Base-by-base conservation (phyloP, 2,888 invertebrate species). In the Drosophila fulvimacula region DNA sequence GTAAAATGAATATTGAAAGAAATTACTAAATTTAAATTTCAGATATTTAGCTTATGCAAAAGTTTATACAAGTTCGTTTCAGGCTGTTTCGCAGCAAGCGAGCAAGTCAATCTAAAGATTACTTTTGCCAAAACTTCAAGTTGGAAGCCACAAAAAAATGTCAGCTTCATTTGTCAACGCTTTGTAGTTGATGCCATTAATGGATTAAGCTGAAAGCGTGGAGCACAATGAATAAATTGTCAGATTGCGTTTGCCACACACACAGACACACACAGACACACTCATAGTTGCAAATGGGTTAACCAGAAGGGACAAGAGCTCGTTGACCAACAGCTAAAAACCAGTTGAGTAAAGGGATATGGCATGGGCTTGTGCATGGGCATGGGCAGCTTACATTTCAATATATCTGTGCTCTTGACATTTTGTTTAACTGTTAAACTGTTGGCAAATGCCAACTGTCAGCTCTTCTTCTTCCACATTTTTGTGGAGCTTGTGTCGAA, bases 401-500 rank as follows among this genome's bases (percentile, higher is more conserved):
- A 82, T 82, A 88, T 81, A 73, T 81, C 81, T 70, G 74, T 81
- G 67, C 87, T 69, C 63, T 75, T 81, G 75, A 77, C 81, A 86
- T 86, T 85, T 88, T 76, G 79, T 69, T 69, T 77, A 81, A 80
- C 86, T 73, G 75, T 69, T 85, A 73, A 85, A 85, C 87, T 70
- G 75, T 76, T 77, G 81, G 73, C 66, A 79, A 86, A 88, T 82
- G 83, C 82, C 86, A 88, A 80, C 76, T 86, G 86, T 82, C 88
- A 88, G 73, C 70, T 73, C 82, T 80, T 74, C 62, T 38, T 56
- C 38, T 48, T 49, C 30, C 49, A 2, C 34, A 38, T 32, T 53
- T 48, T 17, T 46, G 46, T 10, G 44, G 27, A 46, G 36, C 36
- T 48, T 48, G 42, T 42, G 48, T 48, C 41, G 21, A 66, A 79